Evolutionary conservation across 2,888 invertebrate genomes (phyloP), one percentile per base, ranked within the genome.

Genomic region (Drosophila lacicola): DNA sequence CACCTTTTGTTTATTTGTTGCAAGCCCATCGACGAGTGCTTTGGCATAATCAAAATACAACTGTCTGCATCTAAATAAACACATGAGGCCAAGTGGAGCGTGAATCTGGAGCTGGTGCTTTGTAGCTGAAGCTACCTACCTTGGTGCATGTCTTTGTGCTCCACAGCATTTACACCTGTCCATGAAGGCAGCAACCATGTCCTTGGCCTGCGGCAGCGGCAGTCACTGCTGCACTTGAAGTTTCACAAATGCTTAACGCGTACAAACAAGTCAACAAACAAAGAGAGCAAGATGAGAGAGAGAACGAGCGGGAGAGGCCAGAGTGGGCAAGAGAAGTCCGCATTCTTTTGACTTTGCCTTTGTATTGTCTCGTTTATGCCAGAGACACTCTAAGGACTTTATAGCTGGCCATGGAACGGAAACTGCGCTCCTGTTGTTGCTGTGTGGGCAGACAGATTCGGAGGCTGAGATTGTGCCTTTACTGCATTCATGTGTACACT

Each of bases 131-230:
- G 50, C 44, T 50, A 25, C 21, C 44, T 50, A 25, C 21, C 41
- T 34, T 25, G 34, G 17, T 33, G 77, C 82, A 80, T 71, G 71
- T 72, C 82, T 72, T 82, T 72, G 58, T 71, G 77, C 74, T 80
- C 63, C 64, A 80, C 82, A 88, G 70, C 63, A 77, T 88, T 82
- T 88, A 88, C 83, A 83, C 88, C 88, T 83, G 82, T 77, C 66
- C 67, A 72, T 70, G 73, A 72, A 82, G 84, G 65, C 70, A 53
- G 34, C 29, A 29, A 61, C 63, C 67, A 63, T 83, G 82, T 86
- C 82, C 88, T 83, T 83, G 88, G 85, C 60, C 70, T 66, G 50
- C 44, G 21, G 53, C 56, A 60, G 65, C 68, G 36, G 62, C 29
- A 44, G 56, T 47, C 42, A 58, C 34, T 57, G 70, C 70, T 71